Evolutionary conservation across 2,113 vertebrate species (phyloP), one percentile per base, ranked within the genome.

Genomic region (Gymnocephalus cernua): DNA sequence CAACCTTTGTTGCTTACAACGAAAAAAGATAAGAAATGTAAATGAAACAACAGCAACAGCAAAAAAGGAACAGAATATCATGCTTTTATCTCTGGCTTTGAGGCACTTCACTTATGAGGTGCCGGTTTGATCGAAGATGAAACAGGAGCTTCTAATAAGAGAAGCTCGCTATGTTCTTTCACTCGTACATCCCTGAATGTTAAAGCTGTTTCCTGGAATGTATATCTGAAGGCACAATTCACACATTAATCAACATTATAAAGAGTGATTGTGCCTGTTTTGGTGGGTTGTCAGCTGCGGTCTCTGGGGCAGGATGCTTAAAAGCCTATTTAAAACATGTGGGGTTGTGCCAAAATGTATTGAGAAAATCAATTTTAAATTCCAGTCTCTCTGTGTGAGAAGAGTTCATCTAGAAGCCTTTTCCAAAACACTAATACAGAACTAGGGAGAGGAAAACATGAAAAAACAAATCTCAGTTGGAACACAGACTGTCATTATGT

Each of bases 251-350:
- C 68, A 82, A 51, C 56, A 29, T 15, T 58, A 61, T 58, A 61
- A 15, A 69, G 70, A n/a, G 69, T 1, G 25, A 85, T 48, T 19
- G 19, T 44, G 51, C 1, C 47, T 58, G 51, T 58, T 74, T 44
- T 44, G 9, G 25, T 63, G 16, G 3, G 48, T 29, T 79, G 62
- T 58, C 53, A 58, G 57, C 71, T 44, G 35, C 58, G 0, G 57
- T 77, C 74, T 88, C 84, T 32, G 29, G 45, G 51, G 69, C 32
- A 47, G 50, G 70, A 62, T 44, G 25, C 41, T 78, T 69, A 74
- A 84, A 85, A 66, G 64, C 56, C 45, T 23, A 41, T 75, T 79
- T 77, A 13, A 87, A 85, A 81, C 72, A 21, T 66, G 77, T 21
- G 7, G 29, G 50, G 48, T 54, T 59, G 72, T 50, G 64, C 75